Evolutionary conservation across 1,140 invertebrate species (phyloP).

Genomic region (Drosophila grimshawi): DNA sequence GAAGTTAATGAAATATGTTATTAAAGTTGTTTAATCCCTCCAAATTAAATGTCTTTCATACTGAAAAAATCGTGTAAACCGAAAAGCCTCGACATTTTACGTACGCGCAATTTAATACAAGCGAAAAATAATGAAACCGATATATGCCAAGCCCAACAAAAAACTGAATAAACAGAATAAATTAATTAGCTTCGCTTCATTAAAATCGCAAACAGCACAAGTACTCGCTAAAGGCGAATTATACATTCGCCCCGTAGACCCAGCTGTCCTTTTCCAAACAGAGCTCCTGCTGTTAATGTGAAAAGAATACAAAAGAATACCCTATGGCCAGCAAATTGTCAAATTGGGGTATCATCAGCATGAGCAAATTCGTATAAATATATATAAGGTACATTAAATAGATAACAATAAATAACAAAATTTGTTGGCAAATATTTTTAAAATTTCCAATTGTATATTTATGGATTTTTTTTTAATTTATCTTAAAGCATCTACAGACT

Average conservation of each 20-base stretch:
- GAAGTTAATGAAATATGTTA: too few relatives aligned
- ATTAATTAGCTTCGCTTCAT: slow-evolving; percentile 32
- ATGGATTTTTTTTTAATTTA: too few relatives aligned
- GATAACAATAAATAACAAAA: too few relatives aligned
- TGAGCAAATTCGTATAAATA: too few relatives aligned
- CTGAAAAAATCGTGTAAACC: too few relatives aligned
- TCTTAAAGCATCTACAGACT: too few relatives aligned
- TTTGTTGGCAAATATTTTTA: too few relatives aligned
- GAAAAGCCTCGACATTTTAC: too few relatives aligned
- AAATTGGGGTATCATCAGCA: background rate
- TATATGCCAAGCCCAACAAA: slow-evolving; percentile 1
- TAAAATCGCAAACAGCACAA: background rate
- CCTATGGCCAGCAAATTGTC: background rate
- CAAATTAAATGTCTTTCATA: too few relatives aligned
- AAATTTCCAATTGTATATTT: too few relatives aligned
- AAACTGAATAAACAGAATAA: slow-evolving; percentile 12
- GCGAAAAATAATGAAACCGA: background rate
- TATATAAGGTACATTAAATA: too few relatives aligned
- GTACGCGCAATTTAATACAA: slow-evolving; percentile 14
- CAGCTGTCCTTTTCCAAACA: background rate
- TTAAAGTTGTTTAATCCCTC: too few relatives aligned
- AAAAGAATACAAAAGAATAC: background rate
- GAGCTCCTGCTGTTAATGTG: background rate
- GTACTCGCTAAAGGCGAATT: slow-evolving; percentile 19
- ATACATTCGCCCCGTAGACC: slow-evolving; percentile 7